Conservation (phyloP, 2,888 invertebrate genomes). For the Eugnorisma glareosa region DNA sequence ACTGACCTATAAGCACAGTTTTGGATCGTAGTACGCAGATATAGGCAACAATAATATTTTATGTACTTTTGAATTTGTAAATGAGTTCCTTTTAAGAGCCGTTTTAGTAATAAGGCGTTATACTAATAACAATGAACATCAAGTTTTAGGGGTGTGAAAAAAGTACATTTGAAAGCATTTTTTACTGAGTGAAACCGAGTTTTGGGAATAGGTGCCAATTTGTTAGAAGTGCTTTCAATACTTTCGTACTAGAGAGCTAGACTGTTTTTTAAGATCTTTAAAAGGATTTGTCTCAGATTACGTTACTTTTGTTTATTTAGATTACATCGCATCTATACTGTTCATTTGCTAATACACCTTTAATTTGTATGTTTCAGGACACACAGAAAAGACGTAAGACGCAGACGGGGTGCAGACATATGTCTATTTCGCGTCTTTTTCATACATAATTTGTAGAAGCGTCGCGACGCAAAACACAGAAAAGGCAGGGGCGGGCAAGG, state of each 20-base stretch:
- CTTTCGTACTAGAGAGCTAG: constrained; percentile 21
- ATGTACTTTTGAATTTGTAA: constrained; percentile 66
- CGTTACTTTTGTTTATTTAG: not conserved
- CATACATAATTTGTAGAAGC: no score
- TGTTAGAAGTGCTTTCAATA: constrained; percentile 44
- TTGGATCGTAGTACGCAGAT: constrained; percentile 68
- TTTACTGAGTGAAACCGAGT: constrained; percentile 43
- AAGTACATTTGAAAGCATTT: constrained; percentile 47
- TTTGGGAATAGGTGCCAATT: constrained; percentile 48
- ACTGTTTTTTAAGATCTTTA: constrained; percentile 4
- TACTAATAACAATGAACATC: constrained; percentile 68
- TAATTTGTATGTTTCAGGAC: no score
- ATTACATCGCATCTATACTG: not conserved
- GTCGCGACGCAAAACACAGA: no score
- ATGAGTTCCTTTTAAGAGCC: constrained; percentile 63
- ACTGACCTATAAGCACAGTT: constrained; percentile 88
- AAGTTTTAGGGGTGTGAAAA: constrained; percentile 65
- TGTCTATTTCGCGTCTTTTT: no score
- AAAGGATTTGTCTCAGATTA: not conserved
- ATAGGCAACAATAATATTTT: constrained; percentile 66
- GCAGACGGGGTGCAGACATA: no score
- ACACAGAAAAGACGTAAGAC: no score
- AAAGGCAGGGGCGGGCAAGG: no score
- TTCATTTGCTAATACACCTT: no score
- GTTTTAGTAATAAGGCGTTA: constrained; percentile 63